phyloP scores from a whole-genome alignment of 2,888 invertebrate genomes.

The Spodoptera exigua region DNA sequence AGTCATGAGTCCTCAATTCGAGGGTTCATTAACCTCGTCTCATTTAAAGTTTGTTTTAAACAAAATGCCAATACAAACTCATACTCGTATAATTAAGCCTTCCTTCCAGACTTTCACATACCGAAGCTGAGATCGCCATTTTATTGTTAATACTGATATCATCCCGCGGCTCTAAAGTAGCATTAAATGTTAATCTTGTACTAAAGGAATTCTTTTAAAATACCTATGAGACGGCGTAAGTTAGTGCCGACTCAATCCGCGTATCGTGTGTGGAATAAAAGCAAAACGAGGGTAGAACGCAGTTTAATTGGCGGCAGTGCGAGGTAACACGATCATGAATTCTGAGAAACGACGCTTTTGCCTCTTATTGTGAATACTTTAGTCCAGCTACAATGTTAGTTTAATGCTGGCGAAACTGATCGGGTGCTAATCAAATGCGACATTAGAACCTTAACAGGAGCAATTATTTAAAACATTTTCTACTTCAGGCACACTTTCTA shows the following conservation, averaged over 20 bases:
- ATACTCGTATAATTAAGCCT: conserved; percentile 30
- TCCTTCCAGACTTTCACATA: conserved; percentile 29
- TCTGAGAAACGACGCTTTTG: conserved; percentile 65
- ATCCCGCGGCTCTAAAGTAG: conserved; percentile 28
- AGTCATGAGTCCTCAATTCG: conserved; percentile 15
- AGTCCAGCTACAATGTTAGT: conserved; percentile 40
- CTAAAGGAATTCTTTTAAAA: conserved; percentile 50
- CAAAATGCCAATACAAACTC: conserved; percentile 11
- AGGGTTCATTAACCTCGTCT: conserved; percentile 19
- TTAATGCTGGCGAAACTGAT: conserved; percentile 25
- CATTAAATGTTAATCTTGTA: conserved; percentile 46
- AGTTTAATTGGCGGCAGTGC: conserved; percentile 77
- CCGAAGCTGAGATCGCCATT: conserved; percentile 13
- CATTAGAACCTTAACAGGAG: neutral
- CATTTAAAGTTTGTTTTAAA: conserved; percentile 5
- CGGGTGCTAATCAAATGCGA: conserved; percentile 19
- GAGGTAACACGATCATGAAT: conserved; percentile 65
- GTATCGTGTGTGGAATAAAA: conserved; percentile 71
- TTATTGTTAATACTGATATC: conserved; percentile 37
- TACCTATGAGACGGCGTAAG: conserved; percentile 56
- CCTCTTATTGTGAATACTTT: conserved; percentile 53
- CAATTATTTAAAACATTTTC: neutral
- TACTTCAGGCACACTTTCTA: too few species aligned
- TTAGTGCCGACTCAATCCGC: conserved; percentile 63
- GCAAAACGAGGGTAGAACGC: conserved; percentile 65